phyloP scores from a whole-genome alignment of 2,888 invertebrate species.

The Tuta absoluta region DNA sequence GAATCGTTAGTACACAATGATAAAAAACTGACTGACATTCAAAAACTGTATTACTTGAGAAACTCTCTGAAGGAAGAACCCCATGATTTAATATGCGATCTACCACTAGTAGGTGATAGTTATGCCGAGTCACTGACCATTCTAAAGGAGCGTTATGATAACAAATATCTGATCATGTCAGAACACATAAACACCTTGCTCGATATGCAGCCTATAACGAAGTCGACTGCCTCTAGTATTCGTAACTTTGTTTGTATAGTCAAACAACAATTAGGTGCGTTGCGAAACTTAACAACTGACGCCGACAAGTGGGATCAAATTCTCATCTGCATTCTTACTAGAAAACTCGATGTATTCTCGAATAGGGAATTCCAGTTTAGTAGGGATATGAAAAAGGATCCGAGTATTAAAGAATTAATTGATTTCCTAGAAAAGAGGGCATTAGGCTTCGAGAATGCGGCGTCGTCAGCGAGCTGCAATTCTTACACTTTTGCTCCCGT shows the following conservation, averaged over 20 bases:
- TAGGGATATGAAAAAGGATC: background rate
- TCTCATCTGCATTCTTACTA: conserved; percentile 3
- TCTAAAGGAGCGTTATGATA: conserved; percentile 32
- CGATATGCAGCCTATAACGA: conserved; percentile 26
- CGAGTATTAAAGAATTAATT: background rate
- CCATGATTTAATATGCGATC: conserved; percentile 23
- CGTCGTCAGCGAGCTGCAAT: too few relatives aligned
- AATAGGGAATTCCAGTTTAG: background rate
- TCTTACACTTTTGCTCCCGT: too few relatives aligned
- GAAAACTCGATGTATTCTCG: conserved; percentile 4
- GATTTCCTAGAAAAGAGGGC: conserved; percentile 17
- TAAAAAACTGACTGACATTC: conserved; percentile 2
- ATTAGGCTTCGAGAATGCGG: background rate
- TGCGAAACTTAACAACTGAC: conserved; percentile 7
- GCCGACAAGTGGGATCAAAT: conserved; percentile 12
- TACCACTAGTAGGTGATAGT: conserved; percentile 30
- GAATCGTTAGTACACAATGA: too few relatives aligned
- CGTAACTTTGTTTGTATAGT: background rate
- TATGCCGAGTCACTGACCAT: conserved; percentile 29
- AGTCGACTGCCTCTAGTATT: background rate
- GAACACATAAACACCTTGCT: conserved; percentile 30
- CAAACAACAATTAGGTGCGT: conserved; percentile 19
- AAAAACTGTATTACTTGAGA: conserved; percentile 33
- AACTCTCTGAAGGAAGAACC: conserved; percentile 30
- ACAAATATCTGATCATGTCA: conserved; percentile 24